Evolutionary conservation across 2,888 invertebrate species (phyloP), one percentile per base, ranked within the genome.

Genomic region (Cantharis nigra): DNA sequence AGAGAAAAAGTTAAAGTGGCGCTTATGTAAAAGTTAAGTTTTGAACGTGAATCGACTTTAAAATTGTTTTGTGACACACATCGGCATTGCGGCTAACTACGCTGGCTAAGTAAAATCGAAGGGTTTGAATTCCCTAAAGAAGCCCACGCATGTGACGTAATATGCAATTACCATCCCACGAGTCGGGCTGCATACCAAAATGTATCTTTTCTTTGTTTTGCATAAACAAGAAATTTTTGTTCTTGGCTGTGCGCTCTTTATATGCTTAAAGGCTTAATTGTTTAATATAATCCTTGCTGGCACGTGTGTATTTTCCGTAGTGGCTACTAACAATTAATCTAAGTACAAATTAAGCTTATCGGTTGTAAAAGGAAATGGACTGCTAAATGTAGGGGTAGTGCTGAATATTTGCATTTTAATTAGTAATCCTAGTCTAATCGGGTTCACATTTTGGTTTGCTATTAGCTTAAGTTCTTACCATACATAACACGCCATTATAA

Each of bases 81-180:
- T 75, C 70, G 62, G 75, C 75, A 75, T n/a, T 75, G 75, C 75
- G 75, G 75, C 49, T 71, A 65, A 71, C 71, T 70, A 71, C 70
- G 65, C 75, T 64, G 65, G 65, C 23, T 67, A 20, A 23, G 49
- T 49, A 49, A 49, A 49, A 49, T 49, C 49, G 49, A 49, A 23
- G 26, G 65, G 26, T 13, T 67, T 67, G n/a, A 23, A 67, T 67
- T 67, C 23, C 4, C 65, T 49, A n/a, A 49, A 49, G 49, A 49
- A 49, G 26, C 65, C 65, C 65, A 67, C 65, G 65, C 26, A 20
- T 20, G 26, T 67, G 65, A 67, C 65, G 65, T 67, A 26, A 49
- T 26, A 23, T 23, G 65, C 65, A 67, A 67, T 67, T 67, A 67
- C 65, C 13, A 67, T 67, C 20, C 65, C 65, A 23, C 20, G 23